A percentile compares a stretch with the other conserved stretches of the same genome.
Evolutionary conservation across 2,113 vertebrate genomes (phyloP).

Genomic region (Chloropsis hardwickii): DNA sequence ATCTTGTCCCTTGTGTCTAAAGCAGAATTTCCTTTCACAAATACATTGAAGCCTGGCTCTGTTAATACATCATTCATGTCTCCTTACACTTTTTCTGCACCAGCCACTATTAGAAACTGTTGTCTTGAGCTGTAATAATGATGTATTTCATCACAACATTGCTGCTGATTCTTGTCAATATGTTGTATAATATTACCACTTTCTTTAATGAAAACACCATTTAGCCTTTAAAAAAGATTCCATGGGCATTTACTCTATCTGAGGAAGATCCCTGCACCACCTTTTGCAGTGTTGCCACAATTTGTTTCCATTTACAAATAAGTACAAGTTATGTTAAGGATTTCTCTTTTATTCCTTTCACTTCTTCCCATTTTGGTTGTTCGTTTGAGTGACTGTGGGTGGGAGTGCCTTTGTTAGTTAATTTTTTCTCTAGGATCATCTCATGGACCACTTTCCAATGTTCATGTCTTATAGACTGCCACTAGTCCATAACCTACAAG

Average conservation of each 20-base stretch:
- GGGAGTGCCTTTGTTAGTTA: neutral
- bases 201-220: neutral
- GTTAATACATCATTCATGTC: neutral
- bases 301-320: neutral
- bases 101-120: neutral
- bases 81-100: neutral
- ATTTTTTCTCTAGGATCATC: neutral
- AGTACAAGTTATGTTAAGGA: neutral
- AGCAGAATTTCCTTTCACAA: neutral
- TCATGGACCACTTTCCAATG: neutral
- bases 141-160: neutral
- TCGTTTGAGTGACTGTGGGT: accelerated
- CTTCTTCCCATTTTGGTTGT: neutral
- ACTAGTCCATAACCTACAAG: neutral
- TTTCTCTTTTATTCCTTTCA: neutral
- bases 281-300: neutral
- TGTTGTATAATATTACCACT: neutral
- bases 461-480: neutral
- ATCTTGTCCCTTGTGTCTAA: neutral
- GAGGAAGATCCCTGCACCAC: neutral
- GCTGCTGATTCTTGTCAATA: neutral
- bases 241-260: neutral
- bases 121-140: neutral
- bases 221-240: neutral
- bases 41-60: neutral